Percentiles rank a stretch among this genome's conserved stretches.
These are phyloP conservation scores for Drosophila arizonae DNA, from an alignment of 1,140 invertebrate genomes.

Conservation along the genomic window DNA sequence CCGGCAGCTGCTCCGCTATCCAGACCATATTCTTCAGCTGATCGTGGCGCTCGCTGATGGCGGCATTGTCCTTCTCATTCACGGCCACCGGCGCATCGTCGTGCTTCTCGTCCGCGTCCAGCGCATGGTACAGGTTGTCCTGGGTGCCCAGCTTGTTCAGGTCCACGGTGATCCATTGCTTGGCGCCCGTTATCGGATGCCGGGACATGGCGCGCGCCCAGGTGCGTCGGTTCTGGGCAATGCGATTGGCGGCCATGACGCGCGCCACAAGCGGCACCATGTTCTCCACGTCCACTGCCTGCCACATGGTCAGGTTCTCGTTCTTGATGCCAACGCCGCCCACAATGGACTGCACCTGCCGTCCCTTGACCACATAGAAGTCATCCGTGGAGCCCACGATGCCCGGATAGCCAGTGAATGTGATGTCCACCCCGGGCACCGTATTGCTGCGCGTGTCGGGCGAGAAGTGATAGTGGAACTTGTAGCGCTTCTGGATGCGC, in stretches of 20 bases:
- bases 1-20: slow-evolving; percentile 93
- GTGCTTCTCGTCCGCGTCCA: slow-evolving; percentile 66
- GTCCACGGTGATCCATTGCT: slow-evolving; percentile 94
- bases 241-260: slow-evolving; percentile 92
- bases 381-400: slow-evolving; percentile 94
- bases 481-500: slow-evolving; percentile 94
- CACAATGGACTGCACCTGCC: slow-evolving; percentile 84
- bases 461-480: slow-evolving; percentile 89
- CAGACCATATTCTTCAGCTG: slow-evolving; percentile 86
- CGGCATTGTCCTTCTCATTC: slow-evolving; percentile 73
- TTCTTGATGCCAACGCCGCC: slow-evolving; percentile 85
- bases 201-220: slow-evolving; percentile 88
- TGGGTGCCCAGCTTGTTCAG: slow-evolving; percentile 84
- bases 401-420: slow-evolving; percentile 95
- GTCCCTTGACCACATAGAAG: slow-evolving; percentile 88
- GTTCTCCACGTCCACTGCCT: slow-evolving; percentile 84
- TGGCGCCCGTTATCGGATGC: slow-evolving; percentile 93
- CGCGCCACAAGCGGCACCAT: slow-evolving; percentile 90
- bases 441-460: slow-evolving; percentile 84
- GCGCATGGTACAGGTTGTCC: slow-evolving; percentile 57
- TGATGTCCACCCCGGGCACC: slow-evolving; percentile 88
- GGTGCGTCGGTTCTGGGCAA: slow-evolving; percentile 87
- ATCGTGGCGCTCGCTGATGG: slow-evolving; percentile 76
- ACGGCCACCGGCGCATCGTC: slow-evolving; percentile 84
- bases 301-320: slow-evolving; percentile 84